These are phyloP conservation scores for Cuculus canorus DNA, from an alignment of 2,797 vertebrate species.

Conservation along the genomic window DNA sequence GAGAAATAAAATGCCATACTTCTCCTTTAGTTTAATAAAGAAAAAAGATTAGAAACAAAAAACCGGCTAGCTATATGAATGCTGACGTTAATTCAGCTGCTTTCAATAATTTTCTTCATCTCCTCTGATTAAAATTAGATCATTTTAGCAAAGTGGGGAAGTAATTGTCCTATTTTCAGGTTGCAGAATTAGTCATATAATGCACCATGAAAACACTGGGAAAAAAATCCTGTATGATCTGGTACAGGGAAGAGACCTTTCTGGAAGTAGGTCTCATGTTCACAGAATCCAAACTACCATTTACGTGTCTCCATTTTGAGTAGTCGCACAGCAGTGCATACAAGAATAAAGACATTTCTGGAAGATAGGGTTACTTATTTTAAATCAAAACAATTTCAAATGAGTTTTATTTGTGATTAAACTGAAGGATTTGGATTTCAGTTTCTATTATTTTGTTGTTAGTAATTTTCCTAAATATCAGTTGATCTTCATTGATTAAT, in stretches of 20 bases:
- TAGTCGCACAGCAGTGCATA: neutral
- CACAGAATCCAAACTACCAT: neutral
- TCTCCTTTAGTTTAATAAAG: neutral
- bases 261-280: neutral
- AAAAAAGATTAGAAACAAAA: neutral
- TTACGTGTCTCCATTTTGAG: neutral
- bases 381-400: neutral
- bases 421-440: neutral
- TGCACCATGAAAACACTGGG: neutral
- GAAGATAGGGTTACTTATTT: neutral
- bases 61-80: neutral
- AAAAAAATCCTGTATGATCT: neutral
- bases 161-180: neutral
- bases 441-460: neutral
- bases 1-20: neutral
- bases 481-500: neutral
- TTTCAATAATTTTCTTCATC: neutral
- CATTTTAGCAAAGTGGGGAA: neutral
- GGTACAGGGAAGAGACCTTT: neutral
- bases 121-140: neutral
- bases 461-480: neutral
- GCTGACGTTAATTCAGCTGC: neutral
- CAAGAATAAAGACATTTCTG: neutral
- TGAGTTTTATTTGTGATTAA: neutral
- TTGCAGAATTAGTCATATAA: neutral